Base-by-base conservation (phyloP, 2,113 vertebrate species). In the Uria lomvia region DNA sequence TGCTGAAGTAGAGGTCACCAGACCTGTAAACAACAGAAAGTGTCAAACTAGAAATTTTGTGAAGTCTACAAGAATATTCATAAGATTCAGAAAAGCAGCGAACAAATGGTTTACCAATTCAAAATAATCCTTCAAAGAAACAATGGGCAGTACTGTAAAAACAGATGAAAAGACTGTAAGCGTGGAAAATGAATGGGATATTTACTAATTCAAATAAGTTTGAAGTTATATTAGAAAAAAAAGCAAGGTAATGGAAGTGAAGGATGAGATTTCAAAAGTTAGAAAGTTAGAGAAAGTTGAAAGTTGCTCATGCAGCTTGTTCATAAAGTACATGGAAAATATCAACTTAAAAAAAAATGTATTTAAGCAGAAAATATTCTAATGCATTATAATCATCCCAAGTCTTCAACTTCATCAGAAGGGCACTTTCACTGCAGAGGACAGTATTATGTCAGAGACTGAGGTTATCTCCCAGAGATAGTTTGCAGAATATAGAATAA, bases 401-500 rank as follows among this genome's bases (percentile, higher is more conserved):
- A 76, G 63, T 30, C 53, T 88, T 83, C 43, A 24, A 29, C 76
- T 92, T 56, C 38, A 86, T 43, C 26, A 85, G 71, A 83, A 79
- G 20, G n/a, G 15, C 65, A 86, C 29, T 88, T 88, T 72, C 29
- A 72, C 14, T 79, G 71, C 32, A 86, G 75, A 88, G 59, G 40
- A 97, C 45, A 86, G 79, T 60, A 76, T 68, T 83, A 79, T 82
- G 53, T 87, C 66, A 96, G 60, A 84, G 18, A 72, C 17, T 40
- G 70, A 90, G 66, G 74, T 85, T 96, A 92, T 75, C 93, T 78
- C 95, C 34, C 66, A 90, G 47, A 86, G 45, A 84, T 6, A 82
- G 70, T 72, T 87, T 96, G 78, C 82, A 95, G 77, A 94, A 88
- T 90, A 85, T 7, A 68, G 66, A 95, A 89, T 80, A 95, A 93